Base-by-base conservation (phyloP, 2,888 invertebrate species). In the Ectropis crepuscularia region DNA sequence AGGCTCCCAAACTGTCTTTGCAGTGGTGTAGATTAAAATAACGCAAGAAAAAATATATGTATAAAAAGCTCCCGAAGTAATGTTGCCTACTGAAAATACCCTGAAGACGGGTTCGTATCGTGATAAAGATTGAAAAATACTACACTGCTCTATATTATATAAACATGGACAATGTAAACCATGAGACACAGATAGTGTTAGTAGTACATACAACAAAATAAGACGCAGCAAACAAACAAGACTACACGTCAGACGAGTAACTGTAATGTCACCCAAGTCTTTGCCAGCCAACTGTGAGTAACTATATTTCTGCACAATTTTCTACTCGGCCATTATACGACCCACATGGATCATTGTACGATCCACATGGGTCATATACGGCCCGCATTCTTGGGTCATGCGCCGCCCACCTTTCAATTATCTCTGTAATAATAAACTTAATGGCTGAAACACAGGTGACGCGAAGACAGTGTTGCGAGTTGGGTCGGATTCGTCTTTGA, bases 321-420 rank as follows among this genome's bases (percentile, higher is more conserved):
- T 28, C 16, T 51, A 6, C 39, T 28, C 28, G 0, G 16, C 16
- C 5, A 6, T 51, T 28, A 65, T 65, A 59, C 38, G 58, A 42
- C 51, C 57, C 28, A 63, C 63, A 59, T 64, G 66, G 61, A 61
- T 57, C 62, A 63, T 43, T 46, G 47, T 46, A 55, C 54, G 54
- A 10, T 12, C 60, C 57, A 69, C 65, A 48, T 55, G 47, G 55
- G 47, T 55, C 55, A 55, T 55, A 55, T 55, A 47, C 38, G 55
- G 28, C 51, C 54, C 60, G 41, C 58, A 59, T 64, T 53, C 51
- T 47, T 53, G 53, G 62, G 51, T 47, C 61, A 61, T 61, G 54
- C 37, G 53, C 46, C 46, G 55, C 48, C 58, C 55, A 71, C 69
- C 67, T 71, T 71, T 71, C 71, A 66, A 71, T 71, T 71, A 71